Percentiles rank a stretch among this genome's conserved stretches.
These are phyloP conservation scores for Apodemia mormo DNA, from an alignment of 2,888 invertebrate species.

Conservation along the genomic window DNA sequence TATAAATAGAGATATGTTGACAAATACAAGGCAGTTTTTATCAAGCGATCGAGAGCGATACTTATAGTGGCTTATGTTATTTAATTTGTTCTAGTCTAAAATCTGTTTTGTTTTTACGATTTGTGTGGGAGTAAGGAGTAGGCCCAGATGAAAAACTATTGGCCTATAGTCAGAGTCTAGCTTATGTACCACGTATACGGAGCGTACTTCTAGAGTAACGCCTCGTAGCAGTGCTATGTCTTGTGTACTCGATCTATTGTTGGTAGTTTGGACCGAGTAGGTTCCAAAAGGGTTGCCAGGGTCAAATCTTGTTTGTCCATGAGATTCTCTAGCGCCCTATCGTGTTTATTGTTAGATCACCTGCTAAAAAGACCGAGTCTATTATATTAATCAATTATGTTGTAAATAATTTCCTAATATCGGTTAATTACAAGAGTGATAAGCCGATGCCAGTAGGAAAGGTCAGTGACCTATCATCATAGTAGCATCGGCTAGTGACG, in stretches of 20 bases:
- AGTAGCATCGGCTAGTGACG: no score
- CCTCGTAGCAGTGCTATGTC: no score
- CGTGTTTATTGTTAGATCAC: neutral
- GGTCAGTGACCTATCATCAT: no score
- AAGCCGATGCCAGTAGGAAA: no score
- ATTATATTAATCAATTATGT: neutral
- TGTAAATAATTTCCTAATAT: conserved; percentile 17
- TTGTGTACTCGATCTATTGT: neutral
- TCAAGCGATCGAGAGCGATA: no score
- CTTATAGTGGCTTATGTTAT: no score
- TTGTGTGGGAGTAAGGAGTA: neutral
- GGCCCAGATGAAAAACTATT: neutral
- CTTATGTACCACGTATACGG: neutral
- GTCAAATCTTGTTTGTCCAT: neutral
- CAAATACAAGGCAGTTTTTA: no score
- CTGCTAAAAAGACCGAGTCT: conserved; percentile 11
- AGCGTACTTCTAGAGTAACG: neutral
- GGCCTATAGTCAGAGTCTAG: neutral
- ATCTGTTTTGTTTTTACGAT: no score
- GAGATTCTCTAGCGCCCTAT: neutral
- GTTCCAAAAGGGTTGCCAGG: neutral
- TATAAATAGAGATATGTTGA: no score
- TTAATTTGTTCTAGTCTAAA: no score
- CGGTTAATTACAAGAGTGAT: neutral
- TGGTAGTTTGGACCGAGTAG: neutral